Percentiles rank a stretch among this genome's conserved stretches.
Evolutionary conservation across 2,888 invertebrate genomes (phyloP).

Genomic region (Oscheius sp.): DNA sequence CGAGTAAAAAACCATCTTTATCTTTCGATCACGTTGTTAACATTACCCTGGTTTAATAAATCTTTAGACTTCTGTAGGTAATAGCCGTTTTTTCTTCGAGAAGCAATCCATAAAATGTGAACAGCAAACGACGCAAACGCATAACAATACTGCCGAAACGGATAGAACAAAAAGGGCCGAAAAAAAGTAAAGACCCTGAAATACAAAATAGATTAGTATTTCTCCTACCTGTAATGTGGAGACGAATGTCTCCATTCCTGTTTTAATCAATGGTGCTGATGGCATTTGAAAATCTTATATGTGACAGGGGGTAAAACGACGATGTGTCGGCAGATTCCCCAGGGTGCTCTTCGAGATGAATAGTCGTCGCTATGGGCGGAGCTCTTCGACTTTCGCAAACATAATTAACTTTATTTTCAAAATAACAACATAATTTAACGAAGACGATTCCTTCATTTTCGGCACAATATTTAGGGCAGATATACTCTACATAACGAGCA

Average conservation of each 20-base stretch:
- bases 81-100: background rate
- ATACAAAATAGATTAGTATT: background rate
- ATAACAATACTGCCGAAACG: constrained; percentile 30
- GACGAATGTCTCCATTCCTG: constrained; percentile 4
- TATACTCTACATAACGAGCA: no score
- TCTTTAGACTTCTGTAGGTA: background rate
- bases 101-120: constrained; percentile 30
- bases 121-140: constrained; percentile 38
- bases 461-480: constrained; percentile 50
- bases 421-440: constrained; percentile 41
- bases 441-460: constrained; percentile 51
- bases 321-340: constrained; percentile 1
- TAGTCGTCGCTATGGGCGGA: background rate
- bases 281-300: constrained; percentile 5
- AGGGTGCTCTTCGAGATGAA: background rate
- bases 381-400: background rate
- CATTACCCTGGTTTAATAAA: background rate
- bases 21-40: background rate
- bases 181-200: constrained; percentile 42
- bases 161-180: constrained; percentile 36
- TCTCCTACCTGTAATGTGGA: constrained; percentile 15
- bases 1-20: constrained; percentile 3
- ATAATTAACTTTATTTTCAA: background rate
- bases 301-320: background rate
- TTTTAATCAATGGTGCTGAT: constrained; percentile 1